A percentile compares a stretch with the other conserved stretches of the same genome.
Conservation (phyloP, 2,888 invertebrate genomes). For the Ectropis crepuscularia region DNA sequence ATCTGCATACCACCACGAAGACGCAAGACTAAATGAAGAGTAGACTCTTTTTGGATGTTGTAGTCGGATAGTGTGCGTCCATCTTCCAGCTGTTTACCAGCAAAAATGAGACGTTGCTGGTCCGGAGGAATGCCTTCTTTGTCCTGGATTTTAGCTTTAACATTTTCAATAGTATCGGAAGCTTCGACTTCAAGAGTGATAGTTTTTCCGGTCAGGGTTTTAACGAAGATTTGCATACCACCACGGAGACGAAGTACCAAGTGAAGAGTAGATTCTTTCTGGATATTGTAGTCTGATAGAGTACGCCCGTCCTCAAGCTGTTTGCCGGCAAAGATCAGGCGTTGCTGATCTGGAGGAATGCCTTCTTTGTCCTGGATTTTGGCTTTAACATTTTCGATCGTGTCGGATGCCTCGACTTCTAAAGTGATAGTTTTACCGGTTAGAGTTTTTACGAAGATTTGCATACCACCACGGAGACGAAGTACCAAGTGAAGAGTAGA, state of each 20-base stretch:
- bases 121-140: constrained; percentile 44
- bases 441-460: constrained; percentile 41
- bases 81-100: constrained; percentile 43
- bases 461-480: constrained; percentile 44
- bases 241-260: constrained; percentile 41
- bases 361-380: constrained; percentile 45
- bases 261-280: constrained; percentile 42
- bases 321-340: constrained; percentile 41
- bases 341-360: constrained; percentile 42
- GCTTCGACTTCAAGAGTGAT: constrained; percentile 41
- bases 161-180: constrained; percentile 40
- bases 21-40: constrained; percentile 39
- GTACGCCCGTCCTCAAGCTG: constrained; percentile 43
- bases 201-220: constrained; percentile 40
- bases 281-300: constrained; percentile 40
- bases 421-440: constrained; percentile 41
- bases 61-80: constrained; percentile 41
- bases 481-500: constrained; percentile 40
- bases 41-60: constrained; percentile 43
- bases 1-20: constrained; percentile 45
- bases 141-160: too few relatives aligned
- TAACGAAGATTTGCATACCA: constrained; percentile 46
- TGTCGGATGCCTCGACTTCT: constrained; percentile 40
- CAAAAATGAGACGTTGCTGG: constrained; percentile 41
- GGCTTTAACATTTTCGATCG: constrained; percentile 41